Percentiles rank a stretch among this genome's conserved stretches.
These are phyloP conservation scores for Drosophila guanche DNA, from an alignment of 1,140 invertebrate species.

Conservation along the genomic window DNA sequence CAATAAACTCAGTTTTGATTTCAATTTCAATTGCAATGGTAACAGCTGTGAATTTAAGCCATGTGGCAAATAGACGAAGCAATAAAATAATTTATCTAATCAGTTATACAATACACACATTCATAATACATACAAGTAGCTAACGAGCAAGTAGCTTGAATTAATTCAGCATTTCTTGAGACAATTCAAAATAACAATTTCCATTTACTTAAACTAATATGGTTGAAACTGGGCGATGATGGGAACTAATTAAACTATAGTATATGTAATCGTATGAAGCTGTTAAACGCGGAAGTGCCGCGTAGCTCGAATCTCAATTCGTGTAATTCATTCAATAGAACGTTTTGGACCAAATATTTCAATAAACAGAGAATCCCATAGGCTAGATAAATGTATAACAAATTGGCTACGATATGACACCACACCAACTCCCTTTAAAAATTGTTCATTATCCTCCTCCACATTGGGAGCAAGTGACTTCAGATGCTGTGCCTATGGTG, in stretches of 20 bases:
- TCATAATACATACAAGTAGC: conserved; percentile 44
- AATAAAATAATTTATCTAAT: conserved; percentile 61
- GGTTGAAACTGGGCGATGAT: conserved; percentile 38
- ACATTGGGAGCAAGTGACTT: no score
- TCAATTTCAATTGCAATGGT: conserved; percentile 63
- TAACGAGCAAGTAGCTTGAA: conserved; percentile 51
- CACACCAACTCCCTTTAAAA: conserved; percentile 10
- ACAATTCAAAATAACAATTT: conserved; percentile 25
- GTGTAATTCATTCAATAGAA: conserved; percentile 33
- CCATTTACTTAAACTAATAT: conserved; percentile 46
- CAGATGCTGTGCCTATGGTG: conserved; percentile 4
- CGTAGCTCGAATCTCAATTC: conserved; percentile 13
- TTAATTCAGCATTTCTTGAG: conserved; percentile 21
- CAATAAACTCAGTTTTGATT: conserved; percentile 43
- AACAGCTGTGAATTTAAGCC: conserved; percentile 60
- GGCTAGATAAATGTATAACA: conserved; percentile 22
- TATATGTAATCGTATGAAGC: conserved; percentile 13
- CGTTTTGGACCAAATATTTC: conserved; percentile 15
- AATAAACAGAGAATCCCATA: conserved; percentile 10
- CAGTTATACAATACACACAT: conserved; percentile 52
- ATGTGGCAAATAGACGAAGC: conserved; percentile 58
- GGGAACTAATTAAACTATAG: conserved; percentile 5
- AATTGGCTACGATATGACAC: conserved; percentile 49
- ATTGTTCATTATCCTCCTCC: background rate
- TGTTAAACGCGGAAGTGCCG: background rate